Conservation (phyloP, 2,888 invertebrate genomes). For the Sclerodermus sp. region DNA sequence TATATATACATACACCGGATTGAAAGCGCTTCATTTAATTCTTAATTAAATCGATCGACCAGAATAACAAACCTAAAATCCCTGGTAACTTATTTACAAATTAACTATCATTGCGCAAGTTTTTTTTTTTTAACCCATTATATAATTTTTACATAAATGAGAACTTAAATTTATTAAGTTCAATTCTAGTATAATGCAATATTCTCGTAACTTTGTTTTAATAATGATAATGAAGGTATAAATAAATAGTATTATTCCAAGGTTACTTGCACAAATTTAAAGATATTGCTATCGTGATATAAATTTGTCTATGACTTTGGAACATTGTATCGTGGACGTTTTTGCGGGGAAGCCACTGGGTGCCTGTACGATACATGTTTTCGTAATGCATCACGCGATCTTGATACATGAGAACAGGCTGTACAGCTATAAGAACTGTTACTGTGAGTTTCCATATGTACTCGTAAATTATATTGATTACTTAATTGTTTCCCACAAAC, state of each 20-base stretch:
- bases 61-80: too few species aligned
- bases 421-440: constrained; percentile 85
- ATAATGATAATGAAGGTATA: constrained; percentile 1
- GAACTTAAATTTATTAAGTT: too few species aligned
- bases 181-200: too few species aligned
- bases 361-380: constrained; percentile 89
- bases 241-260: constrained; percentile 19
- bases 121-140: constrained; percentile 18
- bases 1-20: too few species aligned
- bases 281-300: neutral
- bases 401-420: constrained; percentile 84
- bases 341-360: constrained; percentile 63
- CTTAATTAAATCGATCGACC: too few species aligned
- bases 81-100: too few species aligned
- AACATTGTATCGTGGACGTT: constrained; percentile 52
- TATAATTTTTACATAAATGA: constrained; percentile 11
- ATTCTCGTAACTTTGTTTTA: too few species aligned
- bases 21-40: too few species aligned
- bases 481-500: constrained; percentile 86
- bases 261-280: too few species aligned
- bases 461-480: constrained; percentile 87
- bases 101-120: constrained; percentile 3
- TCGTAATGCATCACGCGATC: constrained; percentile 82
- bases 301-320: constrained; percentile 40
- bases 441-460: constrained; percentile 89